Conservation (phyloP, 2,797 vertebrate species). For the Mico argentatus region DNA sequence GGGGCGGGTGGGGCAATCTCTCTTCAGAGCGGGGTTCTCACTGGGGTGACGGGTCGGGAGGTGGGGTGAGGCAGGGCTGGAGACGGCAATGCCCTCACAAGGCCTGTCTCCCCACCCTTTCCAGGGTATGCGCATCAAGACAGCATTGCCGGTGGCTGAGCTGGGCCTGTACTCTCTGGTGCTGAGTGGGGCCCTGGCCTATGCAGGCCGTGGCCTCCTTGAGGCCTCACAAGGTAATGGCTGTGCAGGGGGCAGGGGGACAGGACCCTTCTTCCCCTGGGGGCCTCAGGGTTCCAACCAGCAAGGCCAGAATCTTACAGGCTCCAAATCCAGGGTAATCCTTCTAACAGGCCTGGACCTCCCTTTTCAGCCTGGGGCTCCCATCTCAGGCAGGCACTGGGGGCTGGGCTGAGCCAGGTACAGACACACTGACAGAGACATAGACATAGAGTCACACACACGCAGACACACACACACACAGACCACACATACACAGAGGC, state of each 20-base stretch:
- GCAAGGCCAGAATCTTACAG: background rate
- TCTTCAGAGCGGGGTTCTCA: background rate
- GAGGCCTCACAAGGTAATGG: slow-evolving; percentile 92
- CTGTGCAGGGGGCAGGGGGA: background rate
- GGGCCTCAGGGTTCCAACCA: background rate
- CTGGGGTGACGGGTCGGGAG: background rate
- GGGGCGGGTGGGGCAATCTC: background rate
- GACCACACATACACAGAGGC: background rate
- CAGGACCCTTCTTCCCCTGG: background rate
- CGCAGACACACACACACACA: background rate
- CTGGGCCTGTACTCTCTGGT: slow-evolving; percentile 92
- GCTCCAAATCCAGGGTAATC: background rate
- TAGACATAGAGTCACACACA: background rate
- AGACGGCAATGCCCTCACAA: slow-evolving; percentile 59
- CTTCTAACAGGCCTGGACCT: background rate
- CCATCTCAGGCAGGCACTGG: background rate
- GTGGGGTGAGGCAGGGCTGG: background rate
- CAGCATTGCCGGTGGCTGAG: slow-evolving; percentile 92
- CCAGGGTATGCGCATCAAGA: slow-evolving; percentile 91
- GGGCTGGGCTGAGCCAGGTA: background rate
- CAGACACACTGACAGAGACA: background rate
- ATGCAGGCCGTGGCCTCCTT: slow-evolving; percentile 91
- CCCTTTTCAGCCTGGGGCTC: background rate
- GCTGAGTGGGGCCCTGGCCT: slow-evolving; percentile 91
- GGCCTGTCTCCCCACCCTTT: background rate